Evolutionary conservation across 1,140 invertebrate genomes (phyloP).

Genomic region (Saxidomus purpurata): DNA sequence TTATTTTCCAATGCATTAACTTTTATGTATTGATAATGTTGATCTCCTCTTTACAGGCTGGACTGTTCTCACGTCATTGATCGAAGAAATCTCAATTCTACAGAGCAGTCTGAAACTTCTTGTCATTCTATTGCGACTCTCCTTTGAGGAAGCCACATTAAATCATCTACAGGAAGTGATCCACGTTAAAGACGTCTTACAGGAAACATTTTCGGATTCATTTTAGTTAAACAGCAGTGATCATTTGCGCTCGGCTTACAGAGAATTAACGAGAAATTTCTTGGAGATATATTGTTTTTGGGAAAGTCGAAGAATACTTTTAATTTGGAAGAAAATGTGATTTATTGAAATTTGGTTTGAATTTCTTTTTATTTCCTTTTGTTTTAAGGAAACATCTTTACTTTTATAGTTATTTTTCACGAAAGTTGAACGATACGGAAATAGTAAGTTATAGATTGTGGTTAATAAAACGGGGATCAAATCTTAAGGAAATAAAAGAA

Average conservation of each 20-base stretch:
- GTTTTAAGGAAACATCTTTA: too few relatives aligned
- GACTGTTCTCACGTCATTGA: neutral
- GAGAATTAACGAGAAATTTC: neutral
- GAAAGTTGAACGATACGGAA: too few relatives aligned
- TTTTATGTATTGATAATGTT: conserved; percentile 10
- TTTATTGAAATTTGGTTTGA: too few relatives aligned
- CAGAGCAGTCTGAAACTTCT: neutral
- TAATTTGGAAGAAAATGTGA: neutral
- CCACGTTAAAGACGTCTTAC: conserved; percentile 10
- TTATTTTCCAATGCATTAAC: conserved; percentile 2
- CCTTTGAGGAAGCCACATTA: neutral
- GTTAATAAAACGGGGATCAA: too few relatives aligned
- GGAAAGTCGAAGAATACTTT: neutral
- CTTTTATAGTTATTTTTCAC: too few relatives aligned
- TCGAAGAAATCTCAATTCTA: conserved; percentile 12
- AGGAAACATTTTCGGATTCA: conserved; percentile 23
- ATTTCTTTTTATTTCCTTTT: too few relatives aligned
- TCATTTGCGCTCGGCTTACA: neutral
- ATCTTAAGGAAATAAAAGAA: too few relatives aligned
- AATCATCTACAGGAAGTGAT: conserved; percentile 17
- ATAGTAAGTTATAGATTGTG: too few relatives aligned
- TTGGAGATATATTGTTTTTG: neutral
- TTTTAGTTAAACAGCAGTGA: conserved; percentile 30
- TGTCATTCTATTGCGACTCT: neutral
- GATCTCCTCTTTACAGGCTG: conserved; percentile 14